Evolutionary conservation across 2,797 vertebrate genomes (phyloP).

Genomic region (Jordanella pulchra): DNA sequence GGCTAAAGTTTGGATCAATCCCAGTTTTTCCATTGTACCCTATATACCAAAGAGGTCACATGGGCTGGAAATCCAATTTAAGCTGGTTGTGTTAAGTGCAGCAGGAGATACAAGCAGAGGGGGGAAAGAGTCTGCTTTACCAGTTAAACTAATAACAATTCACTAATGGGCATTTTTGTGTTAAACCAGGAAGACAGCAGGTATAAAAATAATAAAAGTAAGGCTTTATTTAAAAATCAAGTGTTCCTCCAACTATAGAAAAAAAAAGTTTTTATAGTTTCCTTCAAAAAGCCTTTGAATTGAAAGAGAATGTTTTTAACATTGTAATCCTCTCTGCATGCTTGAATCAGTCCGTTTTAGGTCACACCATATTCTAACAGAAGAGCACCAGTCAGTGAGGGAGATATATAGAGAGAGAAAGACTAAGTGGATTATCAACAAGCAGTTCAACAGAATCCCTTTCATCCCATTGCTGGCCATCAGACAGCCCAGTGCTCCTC

Average conservation of each 20-base stretch:
- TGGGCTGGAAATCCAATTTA: constrained; percentile 54
- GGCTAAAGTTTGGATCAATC: background rate
- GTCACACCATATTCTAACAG: constrained; percentile 22
- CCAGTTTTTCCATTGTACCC: background rate
- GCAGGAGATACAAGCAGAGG: constrained; percentile 13
- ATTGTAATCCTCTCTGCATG: constrained; percentile 15
- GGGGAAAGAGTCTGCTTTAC: constrained; percentile 10
- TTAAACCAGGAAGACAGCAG: constrained; percentile 2
- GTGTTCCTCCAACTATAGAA: background rate
- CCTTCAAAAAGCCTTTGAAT: background rate
- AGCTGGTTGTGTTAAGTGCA: constrained; percentile 27
- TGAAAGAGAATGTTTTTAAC: background rate
- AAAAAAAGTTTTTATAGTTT: background rate
- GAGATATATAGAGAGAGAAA: constrained; percentile 18
- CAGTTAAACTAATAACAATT: constrained; percentile 34
- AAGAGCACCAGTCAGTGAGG: constrained; percentile 37
- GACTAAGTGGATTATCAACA: constrained; percentile 84
- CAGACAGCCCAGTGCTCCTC: constrained; percentile 43
- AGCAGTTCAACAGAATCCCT: constrained; percentile 62
- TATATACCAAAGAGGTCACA: constrained; percentile 36
- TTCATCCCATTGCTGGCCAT: constrained; percentile 60
- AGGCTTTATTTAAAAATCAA: too few relatives aligned
- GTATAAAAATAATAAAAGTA: background rate
- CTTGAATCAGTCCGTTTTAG: constrained; percentile 24
- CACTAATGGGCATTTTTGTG: constrained; percentile 6